Evolutionary conservation across 2,113 vertebrate genomes (phyloP).

Genomic region (Caracal caracal): DNA sequence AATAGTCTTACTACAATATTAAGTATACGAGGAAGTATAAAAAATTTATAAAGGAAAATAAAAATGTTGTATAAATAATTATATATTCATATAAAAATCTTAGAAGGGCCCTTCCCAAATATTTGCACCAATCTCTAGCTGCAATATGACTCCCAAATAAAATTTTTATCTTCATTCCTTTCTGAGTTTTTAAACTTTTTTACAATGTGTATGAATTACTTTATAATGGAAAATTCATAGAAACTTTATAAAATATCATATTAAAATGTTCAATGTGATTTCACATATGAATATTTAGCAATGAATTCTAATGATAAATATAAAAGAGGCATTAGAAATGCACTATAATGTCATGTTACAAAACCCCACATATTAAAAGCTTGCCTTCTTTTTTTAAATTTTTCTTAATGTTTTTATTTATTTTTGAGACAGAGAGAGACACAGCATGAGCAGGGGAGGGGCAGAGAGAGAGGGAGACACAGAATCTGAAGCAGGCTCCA

Average conservation of each 20-base stretch:
- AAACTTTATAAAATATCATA: slow-evolving; percentile 13
- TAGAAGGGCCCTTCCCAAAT: not conserved
- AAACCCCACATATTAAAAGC: not conserved
- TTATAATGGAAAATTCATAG: not conserved
- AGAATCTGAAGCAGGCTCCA: too few species aligned
- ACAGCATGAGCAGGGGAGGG: too few species aligned
- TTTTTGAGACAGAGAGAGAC: too few species aligned
- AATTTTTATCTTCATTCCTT: not conserved
- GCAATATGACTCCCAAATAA: not conserved
- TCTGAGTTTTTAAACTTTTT: not conserved
- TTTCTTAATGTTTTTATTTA: too few species aligned
- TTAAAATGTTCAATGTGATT: slow-evolving; percentile 10
- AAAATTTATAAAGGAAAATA: not conserved
- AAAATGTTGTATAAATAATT: not conserved
- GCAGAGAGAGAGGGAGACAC: too few species aligned
- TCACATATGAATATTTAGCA: slow-evolving; percentile 25
- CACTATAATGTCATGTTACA: not conserved
- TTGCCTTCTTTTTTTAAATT: not conserved
- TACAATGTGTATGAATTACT: not conserved
- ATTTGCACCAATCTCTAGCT: not conserved
- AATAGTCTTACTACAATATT: not conserved
- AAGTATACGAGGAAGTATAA: not conserved
- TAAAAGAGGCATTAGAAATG: not conserved
- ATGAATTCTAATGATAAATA: not conserved
- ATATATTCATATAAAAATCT: not conserved